Percentiles rank a stretch among this genome's conserved stretches.
Evolutionary conservation across 2,888 invertebrate genomes (phyloP).

Genomic region (Leptinotarsa peninsularis): DNA sequence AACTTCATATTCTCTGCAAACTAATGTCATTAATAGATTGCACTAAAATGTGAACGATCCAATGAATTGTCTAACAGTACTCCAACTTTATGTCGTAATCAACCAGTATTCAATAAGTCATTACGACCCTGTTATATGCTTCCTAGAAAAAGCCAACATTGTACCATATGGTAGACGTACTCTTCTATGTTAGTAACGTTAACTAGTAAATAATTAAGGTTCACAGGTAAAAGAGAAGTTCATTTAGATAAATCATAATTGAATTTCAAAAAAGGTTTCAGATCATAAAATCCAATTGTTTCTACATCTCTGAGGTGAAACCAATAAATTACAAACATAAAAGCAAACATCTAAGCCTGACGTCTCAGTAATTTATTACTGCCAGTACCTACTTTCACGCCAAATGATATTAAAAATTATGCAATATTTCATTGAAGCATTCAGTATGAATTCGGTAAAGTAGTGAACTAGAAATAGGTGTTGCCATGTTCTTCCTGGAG

Average conservation of each 20-base stretch:
- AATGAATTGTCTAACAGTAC: conserved; percentile 2
- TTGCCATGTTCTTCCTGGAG: neutral
- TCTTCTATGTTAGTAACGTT: neutral
- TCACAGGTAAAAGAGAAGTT: neutral
- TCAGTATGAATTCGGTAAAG: neutral
- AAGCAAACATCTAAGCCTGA: neutral
- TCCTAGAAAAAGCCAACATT: neutral
- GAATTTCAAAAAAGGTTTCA: neutral
- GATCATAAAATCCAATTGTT: too few relatives aligned
- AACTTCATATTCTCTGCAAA: too few relatives aligned
- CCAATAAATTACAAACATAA: neutral
- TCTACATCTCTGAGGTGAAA: neutral
- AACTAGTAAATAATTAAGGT: neutral
- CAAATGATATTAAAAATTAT: neutral
- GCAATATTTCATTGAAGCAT: conserved; percentile 3
- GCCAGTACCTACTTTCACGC: neutral
- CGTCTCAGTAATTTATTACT: neutral
- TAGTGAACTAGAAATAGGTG: neutral
- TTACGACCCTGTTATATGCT: neutral
- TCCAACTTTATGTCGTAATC: neutral
- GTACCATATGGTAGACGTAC: conserved; percentile 11
- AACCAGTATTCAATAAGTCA: neutral
- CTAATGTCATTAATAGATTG: too few relatives aligned
- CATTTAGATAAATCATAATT: neutral
- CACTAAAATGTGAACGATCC: neutral